phyloP scores from a whole-genome alignment of 2,113 vertebrate species.

The Nothobranchius furzeri region DNA sequence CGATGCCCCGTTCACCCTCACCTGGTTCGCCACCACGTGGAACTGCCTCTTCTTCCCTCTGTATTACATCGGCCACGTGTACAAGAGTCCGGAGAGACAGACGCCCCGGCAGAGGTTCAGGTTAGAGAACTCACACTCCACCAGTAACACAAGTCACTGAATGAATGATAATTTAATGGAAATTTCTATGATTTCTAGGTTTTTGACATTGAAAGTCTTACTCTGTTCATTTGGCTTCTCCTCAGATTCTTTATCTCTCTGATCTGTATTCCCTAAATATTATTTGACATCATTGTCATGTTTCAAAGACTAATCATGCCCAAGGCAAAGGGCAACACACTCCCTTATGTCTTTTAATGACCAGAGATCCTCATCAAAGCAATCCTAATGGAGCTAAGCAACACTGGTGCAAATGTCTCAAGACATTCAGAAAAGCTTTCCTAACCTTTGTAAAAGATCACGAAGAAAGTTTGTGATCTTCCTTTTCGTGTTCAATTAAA shows the following conservation, averaged over 20 bases:
- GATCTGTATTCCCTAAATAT: no score
- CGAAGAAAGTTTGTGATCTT: neutral
- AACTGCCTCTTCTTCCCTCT: constrained; percentile 96
- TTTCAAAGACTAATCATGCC: no score
- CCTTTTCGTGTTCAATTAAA: neutral
- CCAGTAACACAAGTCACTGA: neutral
- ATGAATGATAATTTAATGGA: neutral
- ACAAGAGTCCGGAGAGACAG: constrained; percentile 90
- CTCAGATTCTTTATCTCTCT: no score
- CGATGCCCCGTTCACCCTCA: constrained; percentile 93
- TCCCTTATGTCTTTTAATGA: no score
- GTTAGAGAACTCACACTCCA: constrained; percentile 70
- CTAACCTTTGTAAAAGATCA: neutral
- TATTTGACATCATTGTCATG: no score
- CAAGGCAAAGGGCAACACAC: no score
- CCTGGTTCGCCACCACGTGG: constrained; percentile 97
- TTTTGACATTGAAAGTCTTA: no score
- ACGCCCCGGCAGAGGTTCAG: constrained; percentile 91
- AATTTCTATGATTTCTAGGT: neutral
- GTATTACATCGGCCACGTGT: constrained; percentile 90
- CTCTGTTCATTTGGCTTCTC: no score
- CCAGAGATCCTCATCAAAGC: no score
- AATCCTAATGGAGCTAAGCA: neutral
- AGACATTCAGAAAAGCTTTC: neutral
- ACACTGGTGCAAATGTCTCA: no score